phyloP scores from a whole-genome alignment of 2,797 vertebrate genomes.

The Sebastes hopkinsi region DNA sequence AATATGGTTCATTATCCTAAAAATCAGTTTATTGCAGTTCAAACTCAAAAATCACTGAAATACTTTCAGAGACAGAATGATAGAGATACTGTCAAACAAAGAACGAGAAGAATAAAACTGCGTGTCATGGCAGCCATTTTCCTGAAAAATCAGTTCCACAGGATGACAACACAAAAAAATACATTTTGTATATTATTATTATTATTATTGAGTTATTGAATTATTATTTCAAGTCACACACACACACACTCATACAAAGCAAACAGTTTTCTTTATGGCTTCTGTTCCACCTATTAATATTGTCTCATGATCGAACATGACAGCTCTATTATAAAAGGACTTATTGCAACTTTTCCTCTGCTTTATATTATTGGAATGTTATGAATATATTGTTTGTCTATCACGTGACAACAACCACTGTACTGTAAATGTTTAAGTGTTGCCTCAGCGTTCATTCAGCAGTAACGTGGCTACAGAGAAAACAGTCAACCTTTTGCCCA shows the following conservation, averaged over 20 bases:
- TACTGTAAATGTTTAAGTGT: background rate
- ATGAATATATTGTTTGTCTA: constrained; percentile 28
- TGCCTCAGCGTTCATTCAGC: constrained; percentile 1
- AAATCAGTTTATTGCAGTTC: constrained; percentile 82
- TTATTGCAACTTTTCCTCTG: constrained; percentile 63
- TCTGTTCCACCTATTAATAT: constrained; percentile 53
- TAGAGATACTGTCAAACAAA: constrained; percentile 48
- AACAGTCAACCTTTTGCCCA: background rate
- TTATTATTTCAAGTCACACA: constrained; percentile 56
- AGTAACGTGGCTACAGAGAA: constrained; percentile 11
- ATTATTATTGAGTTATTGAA: constrained; percentile 28
- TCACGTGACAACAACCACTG: constrained; percentile 35
- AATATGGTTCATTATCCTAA: constrained; percentile 56
- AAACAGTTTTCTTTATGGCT: constrained; percentile 69
- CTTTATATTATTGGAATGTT: constrained; percentile 20
- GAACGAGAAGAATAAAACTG: constrained; percentile 17
- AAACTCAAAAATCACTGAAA: constrained; percentile 60
- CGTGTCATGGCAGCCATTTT: constrained; percentile 51
- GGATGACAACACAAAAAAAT: constrained; percentile 46
- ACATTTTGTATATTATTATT: constrained; percentile 30
- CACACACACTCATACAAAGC: constrained; percentile 47
- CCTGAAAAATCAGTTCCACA: constrained; percentile 36
- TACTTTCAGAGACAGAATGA: constrained; percentile 53
- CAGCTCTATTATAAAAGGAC: constrained; percentile 47
- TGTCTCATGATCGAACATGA: constrained; percentile 32